A percentile compares a stretch with the other conserved stretches of the same genome.
Evolutionary conservation across 2,888 invertebrate species (phyloP).

Genomic region (Hirtodrosophila histrioides): DNA sequence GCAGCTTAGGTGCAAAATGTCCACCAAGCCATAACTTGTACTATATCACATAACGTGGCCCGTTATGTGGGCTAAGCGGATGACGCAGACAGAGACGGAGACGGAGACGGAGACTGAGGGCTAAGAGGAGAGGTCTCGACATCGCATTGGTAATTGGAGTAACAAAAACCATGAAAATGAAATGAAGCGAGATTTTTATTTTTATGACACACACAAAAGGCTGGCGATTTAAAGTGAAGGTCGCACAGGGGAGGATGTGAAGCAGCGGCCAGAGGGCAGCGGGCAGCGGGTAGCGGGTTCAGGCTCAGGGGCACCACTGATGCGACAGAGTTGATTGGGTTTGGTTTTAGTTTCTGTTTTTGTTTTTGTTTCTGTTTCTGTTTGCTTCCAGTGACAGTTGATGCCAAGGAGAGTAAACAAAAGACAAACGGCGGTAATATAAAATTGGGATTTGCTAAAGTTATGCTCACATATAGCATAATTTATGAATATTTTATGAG

Average conservation of each 20-base stretch:
- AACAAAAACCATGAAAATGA: slow-evolving; percentile 60
- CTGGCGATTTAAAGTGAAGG: slow-evolving; percentile 58
- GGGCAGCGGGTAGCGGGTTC: neutral
- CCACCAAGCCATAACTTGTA: slow-evolving; percentile 37
- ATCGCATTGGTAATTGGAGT: slow-evolving; percentile 61
- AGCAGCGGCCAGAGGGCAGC: too few species aligned
- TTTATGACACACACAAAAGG: slow-evolving; percentile 52
- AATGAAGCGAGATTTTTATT: slow-evolving; percentile 64
- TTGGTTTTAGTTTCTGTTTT: neutral
- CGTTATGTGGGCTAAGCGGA: slow-evolving; percentile 61
- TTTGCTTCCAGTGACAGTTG: slow-evolving; percentile 19
- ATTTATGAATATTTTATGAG: slow-evolving; percentile 12
- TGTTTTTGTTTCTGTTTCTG: slow-evolving; percentile 1
- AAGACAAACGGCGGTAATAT: slow-evolving; percentile 19
- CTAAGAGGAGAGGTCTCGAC: slow-evolving; percentile 10
- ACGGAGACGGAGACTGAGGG: neutral
- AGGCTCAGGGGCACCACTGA: slow-evolving; percentile 10
- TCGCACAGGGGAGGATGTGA: slow-evolving; percentile 36
- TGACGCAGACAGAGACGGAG: slow-evolving; percentile 26
- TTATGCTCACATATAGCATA: neutral
- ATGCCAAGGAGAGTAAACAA: slow-evolving; percentile 20
- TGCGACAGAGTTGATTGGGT: slow-evolving; percentile 33
- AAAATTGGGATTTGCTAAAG: neutral
- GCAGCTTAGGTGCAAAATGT: slow-evolving; percentile 65
- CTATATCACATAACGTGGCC: slow-evolving; percentile 60